A percentile compares a stretch with the other conserved stretches of the same genome.
These are phyloP conservation scores for Cataglyphis altisquamis DNA, from an alignment of 2,888 invertebrate genomes.

Conservation along the genomic window DNA sequence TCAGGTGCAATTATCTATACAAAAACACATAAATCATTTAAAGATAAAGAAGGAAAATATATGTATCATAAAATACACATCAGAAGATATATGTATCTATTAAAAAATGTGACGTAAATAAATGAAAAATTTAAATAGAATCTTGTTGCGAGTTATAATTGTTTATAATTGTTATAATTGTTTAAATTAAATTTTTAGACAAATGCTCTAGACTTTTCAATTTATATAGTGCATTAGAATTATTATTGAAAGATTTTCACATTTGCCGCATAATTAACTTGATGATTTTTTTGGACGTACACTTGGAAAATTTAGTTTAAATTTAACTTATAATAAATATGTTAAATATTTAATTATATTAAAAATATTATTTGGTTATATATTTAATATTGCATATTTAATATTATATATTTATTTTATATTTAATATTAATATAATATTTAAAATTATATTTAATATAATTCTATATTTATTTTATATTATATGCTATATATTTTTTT, in stretches of 20 bases:
- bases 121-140: neutral
- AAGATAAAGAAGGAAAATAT: neutral
- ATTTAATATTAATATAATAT: too few species aligned
- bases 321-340: too few species aligned
- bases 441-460: too few species aligned
- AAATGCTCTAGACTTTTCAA: neutral
- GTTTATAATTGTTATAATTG: neutral
- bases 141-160: neutral
- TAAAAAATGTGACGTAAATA: neutral
- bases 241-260: neutral
- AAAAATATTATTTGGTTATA: too few species aligned
- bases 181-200: neutral
- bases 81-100: neutral
- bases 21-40: neutral
- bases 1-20: neutral
- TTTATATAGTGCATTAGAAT: neutral
- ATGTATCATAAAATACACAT: neutral
- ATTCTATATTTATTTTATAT: too few species aligned
- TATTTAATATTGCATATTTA: too few species aligned
- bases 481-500: too few species aligned
- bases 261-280: constrained; percentile 1
- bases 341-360: too few species aligned
- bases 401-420: too few species aligned
- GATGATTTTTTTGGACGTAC: too few species aligned
- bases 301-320: too few species aligned